Conservation (phyloP, 2,113 vertebrate genomes). For the Myotis lucifugus region DNA sequence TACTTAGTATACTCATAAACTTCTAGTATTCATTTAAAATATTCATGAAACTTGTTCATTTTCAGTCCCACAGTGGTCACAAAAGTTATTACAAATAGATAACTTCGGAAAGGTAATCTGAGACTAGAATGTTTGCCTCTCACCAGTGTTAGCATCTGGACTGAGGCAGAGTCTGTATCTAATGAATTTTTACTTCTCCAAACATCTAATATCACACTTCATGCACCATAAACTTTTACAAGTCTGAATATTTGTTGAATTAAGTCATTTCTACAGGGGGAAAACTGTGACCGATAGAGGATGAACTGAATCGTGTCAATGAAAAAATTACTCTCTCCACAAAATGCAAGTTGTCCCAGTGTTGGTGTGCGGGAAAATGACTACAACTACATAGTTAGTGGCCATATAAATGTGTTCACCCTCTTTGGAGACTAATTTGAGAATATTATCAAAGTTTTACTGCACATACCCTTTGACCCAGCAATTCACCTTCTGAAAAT, state of each 20-base stretch:
- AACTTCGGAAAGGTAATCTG: neutral
- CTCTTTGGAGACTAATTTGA: neutral
- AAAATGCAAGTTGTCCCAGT: neutral
- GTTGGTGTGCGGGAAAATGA: neutral
- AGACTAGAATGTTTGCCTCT: neutral
- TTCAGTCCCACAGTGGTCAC: neutral
- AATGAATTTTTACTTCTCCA: conserved; percentile 37
- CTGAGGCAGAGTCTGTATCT: neutral
- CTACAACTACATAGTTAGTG: neutral
- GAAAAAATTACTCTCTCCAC: conserved; percentile 26
- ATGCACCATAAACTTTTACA: conserved; percentile 33
- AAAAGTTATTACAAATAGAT: conserved; percentile 21
- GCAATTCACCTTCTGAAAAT: conserved; percentile 1
- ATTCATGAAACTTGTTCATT: conserved; percentile 49
- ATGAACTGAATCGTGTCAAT: conserved; percentile 13
- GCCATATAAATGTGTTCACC: neutral
- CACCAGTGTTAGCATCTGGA: neutral
- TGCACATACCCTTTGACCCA: neutral
- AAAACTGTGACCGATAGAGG: neutral
- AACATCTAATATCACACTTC: conserved; percentile 16
- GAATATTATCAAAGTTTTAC: conserved; percentile 18
- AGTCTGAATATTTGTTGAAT: conserved; percentile 53
- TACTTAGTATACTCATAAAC: conserved; percentile 55
- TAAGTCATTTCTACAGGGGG: neutral
- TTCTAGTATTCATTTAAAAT: conserved; percentile 32